Evolutionary conservation across 2,797 vertebrate genomes (phyloP).

Genomic region (Tragopan temminckii): DNA sequence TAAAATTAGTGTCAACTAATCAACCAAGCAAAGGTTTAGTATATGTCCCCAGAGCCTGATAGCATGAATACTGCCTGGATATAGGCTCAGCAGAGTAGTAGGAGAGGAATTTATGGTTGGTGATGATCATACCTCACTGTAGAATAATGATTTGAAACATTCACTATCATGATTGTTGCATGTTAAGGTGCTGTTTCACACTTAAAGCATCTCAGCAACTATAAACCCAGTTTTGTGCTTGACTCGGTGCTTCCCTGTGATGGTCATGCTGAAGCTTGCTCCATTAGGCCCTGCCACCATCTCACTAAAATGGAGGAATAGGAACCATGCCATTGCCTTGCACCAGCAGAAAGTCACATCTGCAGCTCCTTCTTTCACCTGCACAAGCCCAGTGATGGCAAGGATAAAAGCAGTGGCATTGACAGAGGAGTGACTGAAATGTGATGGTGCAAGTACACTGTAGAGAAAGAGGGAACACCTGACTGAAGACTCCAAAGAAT

Average conservation of each 20-base stretch:
- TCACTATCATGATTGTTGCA: background rate
- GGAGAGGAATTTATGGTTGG: background rate
- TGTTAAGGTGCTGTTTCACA: too few species aligned
- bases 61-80: background rate
- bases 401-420: rapidly evolving
- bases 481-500: background rate
- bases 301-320: background rate
- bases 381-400: rapidly evolving
- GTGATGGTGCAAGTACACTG: rapidly evolving
- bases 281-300: background rate
- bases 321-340: background rate
- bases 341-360: rapidly evolving
- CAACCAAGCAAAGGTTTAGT: background rate
- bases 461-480: background rate
- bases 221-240: too few species aligned
- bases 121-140: background rate
- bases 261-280: background rate
- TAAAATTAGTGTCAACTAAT: background rate
- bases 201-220: background rate
- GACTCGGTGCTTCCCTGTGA: background rate
- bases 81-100: background rate
- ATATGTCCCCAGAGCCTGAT: background rate
- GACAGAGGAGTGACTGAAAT: too few species aligned
- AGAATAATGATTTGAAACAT: background rate
- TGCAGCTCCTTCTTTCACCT: background rate